Base-by-base conservation (phyloP, 2,888 invertebrate genomes). In the Nymphalis c-album region DNA sequence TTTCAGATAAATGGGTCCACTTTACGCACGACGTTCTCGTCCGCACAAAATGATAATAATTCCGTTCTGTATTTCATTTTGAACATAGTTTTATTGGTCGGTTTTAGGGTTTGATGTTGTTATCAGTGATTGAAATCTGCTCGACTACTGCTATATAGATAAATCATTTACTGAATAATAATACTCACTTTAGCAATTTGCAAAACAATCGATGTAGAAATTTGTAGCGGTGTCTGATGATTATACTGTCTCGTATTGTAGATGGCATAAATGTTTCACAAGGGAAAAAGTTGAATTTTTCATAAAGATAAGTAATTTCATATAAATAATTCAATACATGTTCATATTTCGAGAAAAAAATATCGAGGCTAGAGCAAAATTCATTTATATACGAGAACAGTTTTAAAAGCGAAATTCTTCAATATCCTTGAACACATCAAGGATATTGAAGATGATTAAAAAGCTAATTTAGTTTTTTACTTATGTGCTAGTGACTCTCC, bases 1-100 rank as follows among this genome's bases (percentile, higher is more conserved):
- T 89, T 83, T 77, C 87, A 87, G 83, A 90, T 86, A 90, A 90
- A 91, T 87, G 87, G 83, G 79, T 76, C 81, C 88, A 88, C 88
- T 88, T 89, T 87, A 84, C 83, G 79, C 82, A 77, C 35, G 40
- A 57, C 18, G 80, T 79, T 80, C 78, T 78, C 79, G 78, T 83
- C 80, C 80, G 80, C 80, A 79, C 80, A 79, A 82, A 78, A 85
- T 83, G 84, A 77, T 83, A 78, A 85, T 80, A 79, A 81, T 84
- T 82, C 79, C 77, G 83, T 40, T 18, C 57, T 57, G 35, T 35
- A 16, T 57, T 40, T 40, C 35, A n/a, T 35, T 31, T 57, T 10
- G 57, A 18, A n/a, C 40, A 22, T 57, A 35, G 57, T 35, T 57
- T 40, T 57, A n/a, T 57, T 31, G n/a, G 55, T 40, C 31, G n/a